Conservation (phyloP, 2,888 invertebrate genomes). For the Andricus quercusramuli region DNA sequence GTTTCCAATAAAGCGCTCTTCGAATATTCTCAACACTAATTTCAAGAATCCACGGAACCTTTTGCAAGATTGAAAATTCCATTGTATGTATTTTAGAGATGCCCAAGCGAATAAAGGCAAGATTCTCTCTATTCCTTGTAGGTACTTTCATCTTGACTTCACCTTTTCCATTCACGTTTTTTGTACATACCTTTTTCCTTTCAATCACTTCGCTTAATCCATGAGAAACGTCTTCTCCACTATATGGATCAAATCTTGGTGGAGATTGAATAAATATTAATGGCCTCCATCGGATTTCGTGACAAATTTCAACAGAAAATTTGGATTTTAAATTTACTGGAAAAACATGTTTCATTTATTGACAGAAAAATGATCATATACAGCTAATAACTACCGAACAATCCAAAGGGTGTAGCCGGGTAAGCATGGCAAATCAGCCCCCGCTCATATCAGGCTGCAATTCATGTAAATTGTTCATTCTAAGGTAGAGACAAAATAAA, state of each 20-base stretch:
- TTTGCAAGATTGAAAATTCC: constrained; percentile 25
- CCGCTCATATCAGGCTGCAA: too few species aligned
- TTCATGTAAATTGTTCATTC: too few species aligned
- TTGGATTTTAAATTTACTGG: not conserved
- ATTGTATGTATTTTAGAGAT: constrained; percentile 10
- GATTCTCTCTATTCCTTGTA: not conserved
- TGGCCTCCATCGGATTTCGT: not conserved
- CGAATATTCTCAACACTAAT: constrained; percentile 10
- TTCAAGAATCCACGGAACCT: constrained; percentile 4
- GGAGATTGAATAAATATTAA: not conserved
- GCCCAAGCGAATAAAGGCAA: not conserved
- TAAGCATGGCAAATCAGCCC: too few species aligned
- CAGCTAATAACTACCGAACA: too few species aligned
- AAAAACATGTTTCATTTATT: not conserved
- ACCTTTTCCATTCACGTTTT: not conserved
- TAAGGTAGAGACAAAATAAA: too few species aligned
- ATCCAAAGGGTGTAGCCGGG: too few species aligned
- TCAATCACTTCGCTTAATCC: not conserved
- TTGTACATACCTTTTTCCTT: not conserved
- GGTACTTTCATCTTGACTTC: not conserved
- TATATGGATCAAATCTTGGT: not conserved
- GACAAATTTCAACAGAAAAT: not conserved
- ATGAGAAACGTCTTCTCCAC: not conserved
- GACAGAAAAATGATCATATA: not conserved
- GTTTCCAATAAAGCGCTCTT: constrained; percentile 15